Conservation (phyloP, 2,113 vertebrate species). For the Xerus inauris region DNA sequence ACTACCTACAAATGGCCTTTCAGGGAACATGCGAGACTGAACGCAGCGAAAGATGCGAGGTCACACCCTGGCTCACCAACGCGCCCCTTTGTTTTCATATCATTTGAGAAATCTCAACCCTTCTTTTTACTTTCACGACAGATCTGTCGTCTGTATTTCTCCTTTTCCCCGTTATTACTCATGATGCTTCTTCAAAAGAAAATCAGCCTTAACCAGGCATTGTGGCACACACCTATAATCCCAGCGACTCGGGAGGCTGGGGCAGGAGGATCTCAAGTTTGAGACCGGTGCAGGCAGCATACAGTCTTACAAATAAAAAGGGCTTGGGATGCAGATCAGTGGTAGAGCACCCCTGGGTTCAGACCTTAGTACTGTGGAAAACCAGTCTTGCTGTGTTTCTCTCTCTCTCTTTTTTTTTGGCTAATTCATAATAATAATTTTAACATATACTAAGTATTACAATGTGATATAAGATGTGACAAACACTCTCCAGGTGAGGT, state of each 20-base stretch:
- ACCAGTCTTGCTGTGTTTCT: background rate
- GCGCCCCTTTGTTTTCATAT: background rate
- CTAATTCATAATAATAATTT: background rate
- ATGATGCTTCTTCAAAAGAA: background rate
- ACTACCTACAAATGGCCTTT: background rate
- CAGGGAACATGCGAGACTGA: fast-evolving
- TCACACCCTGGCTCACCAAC: no score
- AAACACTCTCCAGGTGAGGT: background rate
- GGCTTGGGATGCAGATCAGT: no score
- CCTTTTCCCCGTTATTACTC: background rate
- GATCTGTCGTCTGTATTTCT: background rate
- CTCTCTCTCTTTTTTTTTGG: background rate
- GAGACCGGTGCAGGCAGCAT: no score
- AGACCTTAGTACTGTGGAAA: no score
- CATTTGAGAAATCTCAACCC: background rate
- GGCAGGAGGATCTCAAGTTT: no score
- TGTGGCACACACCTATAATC: no score
- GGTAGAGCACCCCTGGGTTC: no score
- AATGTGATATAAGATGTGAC: background rate
- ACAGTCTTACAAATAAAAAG: no score
- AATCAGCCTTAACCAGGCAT: background rate
- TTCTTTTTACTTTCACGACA: background rate
- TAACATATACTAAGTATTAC: background rate
- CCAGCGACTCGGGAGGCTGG: no score
- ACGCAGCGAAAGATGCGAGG: background rate